Conservation (phyloP, 2,888 invertebrate species). For the Aquatica leii region DNA sequence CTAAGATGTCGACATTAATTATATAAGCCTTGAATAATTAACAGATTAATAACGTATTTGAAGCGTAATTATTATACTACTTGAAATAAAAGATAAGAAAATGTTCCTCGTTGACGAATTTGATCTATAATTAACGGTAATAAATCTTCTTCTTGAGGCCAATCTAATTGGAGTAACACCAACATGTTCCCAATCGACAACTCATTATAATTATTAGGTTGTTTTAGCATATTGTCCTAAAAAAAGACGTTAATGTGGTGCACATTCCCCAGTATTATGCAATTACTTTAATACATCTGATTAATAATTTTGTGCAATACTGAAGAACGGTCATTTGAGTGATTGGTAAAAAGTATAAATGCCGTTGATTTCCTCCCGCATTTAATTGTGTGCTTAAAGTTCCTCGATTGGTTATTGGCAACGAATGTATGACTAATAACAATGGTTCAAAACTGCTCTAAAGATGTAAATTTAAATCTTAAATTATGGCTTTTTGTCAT, state of each 20-base stretch:
- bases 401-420: slow-evolving; percentile 70
- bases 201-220: slow-evolving; percentile 68
- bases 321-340: slow-evolving; percentile 81
- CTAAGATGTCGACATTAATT: slow-evolving; percentile 87
- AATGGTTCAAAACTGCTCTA: slow-evolving; percentile 72
- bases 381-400: slow-evolving; percentile 72
- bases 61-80: slow-evolving; percentile 34
- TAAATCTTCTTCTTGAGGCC: slow-evolving; percentile 82
- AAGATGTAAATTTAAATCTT: slow-evolving; percentile 31
- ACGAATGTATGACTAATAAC: slow-evolving; percentile 69
- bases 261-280: slow-evolving; percentile 11
- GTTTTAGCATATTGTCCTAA: slow-evolving; percentile 64
- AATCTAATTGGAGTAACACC: slow-evolving; percentile 86
- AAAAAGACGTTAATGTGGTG: too few relatives aligned
- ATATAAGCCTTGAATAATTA: slow-evolving; percentile 68
- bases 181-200: slow-evolving; percentile 83
- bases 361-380: slow-evolving; percentile 72
- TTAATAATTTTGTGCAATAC: slow-evolving; percentile 78
- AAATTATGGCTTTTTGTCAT: too few relatives aligned
- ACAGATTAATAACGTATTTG: too few relatives aligned
- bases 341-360: slow-evolving; percentile 81
- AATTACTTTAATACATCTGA: slow-evolving; percentile 60
- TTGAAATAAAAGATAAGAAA: slow-evolving; percentile 83
- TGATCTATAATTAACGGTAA: slow-evolving; percentile 74
- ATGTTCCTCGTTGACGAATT: slow-evolving; percentile 77